Base-by-base conservation (phyloP, 2,888 invertebrate species). In the Mythimna lalbum region DNA sequence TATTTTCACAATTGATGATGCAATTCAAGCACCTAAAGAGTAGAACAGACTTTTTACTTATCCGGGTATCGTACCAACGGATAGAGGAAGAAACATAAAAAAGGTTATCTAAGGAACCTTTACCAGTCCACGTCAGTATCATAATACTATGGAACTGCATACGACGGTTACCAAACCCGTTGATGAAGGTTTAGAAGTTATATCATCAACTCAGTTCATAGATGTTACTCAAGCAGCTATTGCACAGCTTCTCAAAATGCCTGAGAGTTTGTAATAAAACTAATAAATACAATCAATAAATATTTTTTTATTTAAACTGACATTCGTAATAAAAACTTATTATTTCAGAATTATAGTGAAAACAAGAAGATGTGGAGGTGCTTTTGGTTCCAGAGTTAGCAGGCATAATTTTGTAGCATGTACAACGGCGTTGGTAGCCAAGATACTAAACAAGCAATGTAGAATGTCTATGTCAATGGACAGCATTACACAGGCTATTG, bases 1-100 rank as follows among this genome's bases (percentile, higher is more conserved):
- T 2, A 81, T 95, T 6, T 82, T 90, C 31, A 93, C 91, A 12
- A 92, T 95, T 63, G 91, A 91, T 75, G 96, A 97, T 69, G 90
- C 90, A 52, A 95, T 97, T 49, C 88, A 91, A 9, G 92, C 91
- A 31, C 89, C 90, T 4, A 89, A 86, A 65, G 82, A 87, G 66
- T 89, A 90, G 73, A 90, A 90, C 27, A 85, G 90, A 36, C 78
- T 90, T n/a, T 60, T 82, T 10, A 36, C 76, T 19, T 90, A 90
- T 72, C 61, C 77, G 19, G 88, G 89, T 10, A 85, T 91, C 47
- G 68, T 76, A 9, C 89, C 90, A 9, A 86, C 82, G 12, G 87
- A 85, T 6, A 86, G 85, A 78, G 90, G 91, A 7, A 66, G 56
- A 9, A 87, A 90, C 69, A 71, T 83, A 0, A 84, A 78, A 66